A percentile compares a stretch with the other conserved stretches of the same genome.
phyloP scores from a whole-genome alignment of 23 tunicate genomes.

The Diplosoma virens region DNA sequence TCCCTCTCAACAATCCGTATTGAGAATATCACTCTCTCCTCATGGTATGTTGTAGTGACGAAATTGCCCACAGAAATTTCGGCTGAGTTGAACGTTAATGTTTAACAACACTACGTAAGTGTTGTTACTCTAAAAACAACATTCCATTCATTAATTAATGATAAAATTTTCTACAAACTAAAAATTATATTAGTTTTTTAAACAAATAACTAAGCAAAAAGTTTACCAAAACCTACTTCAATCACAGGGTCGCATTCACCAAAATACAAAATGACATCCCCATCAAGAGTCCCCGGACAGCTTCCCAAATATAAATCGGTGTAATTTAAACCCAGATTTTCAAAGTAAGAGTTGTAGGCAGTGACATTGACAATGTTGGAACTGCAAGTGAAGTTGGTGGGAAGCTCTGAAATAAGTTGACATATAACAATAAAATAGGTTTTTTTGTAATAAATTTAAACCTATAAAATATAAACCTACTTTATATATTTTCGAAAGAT shows the following conservation, averaged over 20 bases:
- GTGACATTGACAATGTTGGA: constrained; percentile 27
- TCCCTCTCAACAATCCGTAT: constrained; percentile 4
- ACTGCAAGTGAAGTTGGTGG: constrained; percentile 32
- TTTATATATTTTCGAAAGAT: too few species aligned
- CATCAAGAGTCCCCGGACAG: constrained; percentile 22
- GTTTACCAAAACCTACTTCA: too few species aligned
- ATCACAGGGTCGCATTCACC: constrained; percentile 18
- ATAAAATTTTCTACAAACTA: too few species aligned
- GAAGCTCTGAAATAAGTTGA: constrained; percentile 35
- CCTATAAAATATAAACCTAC: too few species aligned
- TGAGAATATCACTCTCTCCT: constrained; percentile 1
- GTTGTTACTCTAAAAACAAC: constrained; percentile 16
- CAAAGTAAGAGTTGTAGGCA: constrained; percentile 33
- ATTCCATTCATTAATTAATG: too few species aligned
- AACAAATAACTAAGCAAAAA: too few species aligned
- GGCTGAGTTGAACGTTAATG: constrained; percentile 17
- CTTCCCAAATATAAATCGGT: constrained; percentile 3
- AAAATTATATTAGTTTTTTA: too few species aligned
- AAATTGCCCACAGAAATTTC: constrained; percentile 9
- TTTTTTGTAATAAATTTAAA: too few species aligned
- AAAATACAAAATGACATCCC: constrained; percentile 2
- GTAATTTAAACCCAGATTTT: constrained; percentile 41
- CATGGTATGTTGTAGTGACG: constrained; percentile 29
- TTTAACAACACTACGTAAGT: constrained; percentile 23
- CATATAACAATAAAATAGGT: too few species aligned